Percentiles rank a stretch among this genome's conserved stretches.
Conservation (phyloP, 1,140 invertebrate species). For the Amyelois transitella region DNA sequence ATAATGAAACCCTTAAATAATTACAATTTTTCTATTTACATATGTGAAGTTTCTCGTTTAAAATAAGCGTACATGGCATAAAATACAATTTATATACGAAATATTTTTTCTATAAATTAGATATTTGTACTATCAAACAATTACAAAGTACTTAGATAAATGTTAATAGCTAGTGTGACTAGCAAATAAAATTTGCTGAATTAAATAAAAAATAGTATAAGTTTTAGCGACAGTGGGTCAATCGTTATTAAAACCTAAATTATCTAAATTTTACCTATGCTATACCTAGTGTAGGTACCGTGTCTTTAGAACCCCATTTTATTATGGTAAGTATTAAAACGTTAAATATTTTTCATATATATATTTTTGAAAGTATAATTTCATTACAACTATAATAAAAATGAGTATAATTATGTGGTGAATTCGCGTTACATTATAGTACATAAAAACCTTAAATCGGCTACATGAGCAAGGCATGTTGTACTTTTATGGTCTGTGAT, state of each 20-base stretch:
- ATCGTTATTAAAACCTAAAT: constrained; percentile 37
- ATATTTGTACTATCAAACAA: constrained; percentile 74
- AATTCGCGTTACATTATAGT: constrained; percentile 46
- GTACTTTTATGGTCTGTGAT: constrained; percentile 45
- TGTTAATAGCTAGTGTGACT: constrained; percentile 68
- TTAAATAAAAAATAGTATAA: constrained; percentile 47
- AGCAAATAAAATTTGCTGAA: constrained; percentile 71
- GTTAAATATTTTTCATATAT: constrained; percentile 14
- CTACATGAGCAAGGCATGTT: constrained; percentile 69
- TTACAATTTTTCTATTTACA: constrained; percentile 73
- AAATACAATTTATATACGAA: constrained; percentile 70
- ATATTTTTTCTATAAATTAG: constrained; percentile 71
- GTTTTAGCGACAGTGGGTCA: constrained; percentile 68
- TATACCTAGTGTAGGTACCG: constrained; percentile 55
- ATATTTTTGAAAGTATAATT: constrained; percentile 34
- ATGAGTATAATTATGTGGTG: constrained; percentile 55
- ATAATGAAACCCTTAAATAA: constrained; percentile 46
- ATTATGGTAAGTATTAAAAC: constrained; percentile 35
- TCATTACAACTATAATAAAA: constrained; percentile 48
- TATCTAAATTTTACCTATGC: constrained; percentile 44
- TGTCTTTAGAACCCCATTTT: constrained; percentile 42
- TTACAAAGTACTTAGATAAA: constrained; percentile 65
- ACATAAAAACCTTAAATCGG: constrained; percentile 52
- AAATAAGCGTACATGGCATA: constrained; percentile 74
- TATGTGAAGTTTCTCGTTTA: constrained; percentile 70